phyloP scores from a whole-genome alignment of 2,797 vertebrate species.

The Pelobates cultripes region DNA sequence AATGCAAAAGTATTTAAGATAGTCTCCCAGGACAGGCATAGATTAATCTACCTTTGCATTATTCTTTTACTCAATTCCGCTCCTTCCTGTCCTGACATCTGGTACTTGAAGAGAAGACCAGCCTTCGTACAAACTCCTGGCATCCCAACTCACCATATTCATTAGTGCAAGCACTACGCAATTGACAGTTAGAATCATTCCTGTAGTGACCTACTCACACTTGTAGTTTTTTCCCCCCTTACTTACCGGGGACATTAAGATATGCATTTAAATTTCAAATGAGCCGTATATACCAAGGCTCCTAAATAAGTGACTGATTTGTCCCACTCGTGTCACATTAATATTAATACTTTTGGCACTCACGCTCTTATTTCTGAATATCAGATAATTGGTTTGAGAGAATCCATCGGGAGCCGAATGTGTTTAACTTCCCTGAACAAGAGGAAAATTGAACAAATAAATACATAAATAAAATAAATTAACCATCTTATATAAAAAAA shows the following conservation, averaged over 20 bases:
- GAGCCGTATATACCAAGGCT: slow-evolving; percentile 66
- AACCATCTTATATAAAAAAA: too few species aligned
- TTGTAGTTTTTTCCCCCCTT: slow-evolving; percentile 33
- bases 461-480: too few species aligned
- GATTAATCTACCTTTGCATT: slow-evolving; percentile 50
- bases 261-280: slow-evolving; percentile 75
- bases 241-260: slow-evolving; percentile 65
- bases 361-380: slow-evolving; percentile 64
- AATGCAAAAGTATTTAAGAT: slow-evolving; percentile 31
- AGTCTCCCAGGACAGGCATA: slow-evolving; percentile 14
- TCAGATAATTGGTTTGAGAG: slow-evolving; percentile 73
- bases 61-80: slow-evolving; percentile 54
- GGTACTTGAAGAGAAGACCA: slow-evolving; percentile 40
- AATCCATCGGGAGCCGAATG: slow-evolving; percentile 65
- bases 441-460: slow-evolving; percentile 18
- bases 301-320: slow-evolving; percentile 72
- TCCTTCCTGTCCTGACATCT: slow-evolving; percentile 40
- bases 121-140: slow-evolving; percentile 24
- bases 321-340: slow-evolving; percentile 70
- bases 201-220: slow-evolving; percentile 58
- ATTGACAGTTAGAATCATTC: slow-evolving; percentile 58
- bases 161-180: slow-evolving; percentile 47
- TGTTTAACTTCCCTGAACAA: slow-evolving; percentile 71
- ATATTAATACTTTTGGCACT: slow-evolving; percentile 68
- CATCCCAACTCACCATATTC: slow-evolving; percentile 38